phyloP scores from a whole-genome alignment of 2,113 vertebrate species.

The Tragelaphus buxtoni region DNA sequence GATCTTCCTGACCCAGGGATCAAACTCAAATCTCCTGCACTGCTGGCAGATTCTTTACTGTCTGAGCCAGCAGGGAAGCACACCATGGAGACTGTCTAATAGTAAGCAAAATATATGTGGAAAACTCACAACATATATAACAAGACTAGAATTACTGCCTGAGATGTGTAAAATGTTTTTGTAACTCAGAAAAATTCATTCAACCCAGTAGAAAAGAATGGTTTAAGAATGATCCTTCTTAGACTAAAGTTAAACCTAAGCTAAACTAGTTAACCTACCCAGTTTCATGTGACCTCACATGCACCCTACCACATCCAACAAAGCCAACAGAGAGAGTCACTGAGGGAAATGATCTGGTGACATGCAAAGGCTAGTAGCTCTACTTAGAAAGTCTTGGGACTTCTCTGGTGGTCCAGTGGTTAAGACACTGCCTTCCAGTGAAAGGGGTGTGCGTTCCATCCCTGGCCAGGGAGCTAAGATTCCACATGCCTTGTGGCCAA shows the following conservation, averaged over 20 bases:
- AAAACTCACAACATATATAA: fast-evolving
- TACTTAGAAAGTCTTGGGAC: background rate
- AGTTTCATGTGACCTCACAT: fast-evolving
- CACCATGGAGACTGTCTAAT: background rate
- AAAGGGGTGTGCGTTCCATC: background rate
- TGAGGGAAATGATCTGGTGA: fast-evolving
- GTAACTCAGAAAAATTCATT: background rate
- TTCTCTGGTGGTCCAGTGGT: background rate
- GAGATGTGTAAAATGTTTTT: background rate
- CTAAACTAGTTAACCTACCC: too few species aligned
- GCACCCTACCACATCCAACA: fast-evolving
- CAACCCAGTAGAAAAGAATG: too few species aligned
- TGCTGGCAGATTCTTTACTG: background rate
- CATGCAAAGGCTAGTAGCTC: fast-evolving
- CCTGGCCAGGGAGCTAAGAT: background rate
- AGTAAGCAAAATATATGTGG: background rate
- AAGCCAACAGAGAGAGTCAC: too few species aligned
- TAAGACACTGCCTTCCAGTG: background rate
- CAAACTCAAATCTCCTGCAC: background rate
- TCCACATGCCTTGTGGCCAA: background rate
- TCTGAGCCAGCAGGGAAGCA: background rate
- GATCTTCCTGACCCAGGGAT: fast-evolving
- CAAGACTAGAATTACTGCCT: background rate
- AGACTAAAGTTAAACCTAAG: background rate
- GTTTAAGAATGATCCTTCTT: background rate